A percentile compares a stretch with the other conserved stretches of the same genome.
These are phyloP conservation scores for Pelecanoides urinatrix DNA, from an alignment of 2,113 vertebrate genomes.

Conservation along the genomic window DNA sequence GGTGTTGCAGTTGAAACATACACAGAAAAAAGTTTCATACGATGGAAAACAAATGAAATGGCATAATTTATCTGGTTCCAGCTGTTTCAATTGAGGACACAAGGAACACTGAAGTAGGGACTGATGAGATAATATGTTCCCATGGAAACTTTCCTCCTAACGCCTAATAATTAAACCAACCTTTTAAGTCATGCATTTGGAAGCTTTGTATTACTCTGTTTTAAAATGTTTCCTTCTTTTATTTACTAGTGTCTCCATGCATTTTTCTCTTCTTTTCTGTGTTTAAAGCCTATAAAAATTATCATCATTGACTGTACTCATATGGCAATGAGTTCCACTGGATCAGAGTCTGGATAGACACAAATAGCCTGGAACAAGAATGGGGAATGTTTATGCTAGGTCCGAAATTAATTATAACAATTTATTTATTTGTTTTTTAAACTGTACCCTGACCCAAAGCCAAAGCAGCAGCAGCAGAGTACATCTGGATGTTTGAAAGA, in stretches of 20 bases:
- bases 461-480: not conserved
- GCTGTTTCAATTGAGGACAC: conserved; percentile 11
- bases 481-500: not conserved
- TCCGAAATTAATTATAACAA: not conserved
- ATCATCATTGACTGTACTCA: not conserved
- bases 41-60: conserved; percentile 22
- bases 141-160: conserved; percentile 47
- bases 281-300: not conserved
- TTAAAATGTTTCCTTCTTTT: not conserved
- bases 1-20: not conserved
- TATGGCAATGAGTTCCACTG: not conserved
- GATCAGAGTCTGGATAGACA: not conserved
- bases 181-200: conserved; percentile 6
- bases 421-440: not conserved
- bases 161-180: not conserved
- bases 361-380: not conserved
- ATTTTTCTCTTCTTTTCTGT: not conserved
- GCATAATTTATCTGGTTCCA: conserved; percentile 41
- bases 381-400: not conserved
- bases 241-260: not conserved
- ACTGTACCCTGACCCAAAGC: not conserved
- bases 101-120: conserved; percentile 28
- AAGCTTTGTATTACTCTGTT: not conserved
- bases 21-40: not conserved
- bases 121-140: conserved; percentile 40